phyloP scores from a whole-genome alignment of 1,140 invertebrate genomes.

The Bombus difficillimus region DNA sequence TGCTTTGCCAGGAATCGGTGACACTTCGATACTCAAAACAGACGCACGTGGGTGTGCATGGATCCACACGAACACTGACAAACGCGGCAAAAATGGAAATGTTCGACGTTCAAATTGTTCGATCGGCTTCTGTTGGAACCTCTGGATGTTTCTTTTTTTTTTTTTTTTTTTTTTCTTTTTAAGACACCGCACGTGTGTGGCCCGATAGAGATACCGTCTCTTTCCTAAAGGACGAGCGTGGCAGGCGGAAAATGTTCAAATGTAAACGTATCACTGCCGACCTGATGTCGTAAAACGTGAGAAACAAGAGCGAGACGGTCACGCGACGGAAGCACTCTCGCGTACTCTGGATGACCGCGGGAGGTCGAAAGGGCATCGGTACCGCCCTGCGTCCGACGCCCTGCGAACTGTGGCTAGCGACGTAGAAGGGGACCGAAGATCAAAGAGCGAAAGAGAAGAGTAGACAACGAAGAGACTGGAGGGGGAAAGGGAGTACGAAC shows the following conservation, averaged over 20 bases:
- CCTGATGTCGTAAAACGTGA: slow-evolving; percentile 8
- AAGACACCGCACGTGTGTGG: no score
- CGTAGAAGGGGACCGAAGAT: slow-evolving; percentile 47
- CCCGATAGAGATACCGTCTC: no score
- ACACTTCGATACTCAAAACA: slow-evolving; percentile 37
- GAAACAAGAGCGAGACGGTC: slow-evolving; percentile 23
- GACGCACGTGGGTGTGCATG: slow-evolving; percentile 45
- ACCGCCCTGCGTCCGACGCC: slow-evolving; percentile 71
- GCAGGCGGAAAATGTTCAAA: not conserved
- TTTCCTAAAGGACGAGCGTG: not conserved
- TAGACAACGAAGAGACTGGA: not conserved
- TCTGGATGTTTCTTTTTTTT: not conserved
- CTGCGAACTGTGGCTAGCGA: slow-evolving; percentile 56
- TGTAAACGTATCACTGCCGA: not conserved
- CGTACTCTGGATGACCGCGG: slow-evolving; percentile 58
- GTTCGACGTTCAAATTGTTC: not conserved
- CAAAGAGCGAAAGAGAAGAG: slow-evolving; percentile 14
- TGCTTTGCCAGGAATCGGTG: not conserved
- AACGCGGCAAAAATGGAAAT: slow-evolving; percentile 6
- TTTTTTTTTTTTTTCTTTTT: no score
- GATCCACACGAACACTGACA: not conserved
- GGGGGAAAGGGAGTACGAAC: slow-evolving; percentile 17
- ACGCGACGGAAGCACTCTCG: slow-evolving; percentile 55
- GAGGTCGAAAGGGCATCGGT: slow-evolving; percentile 78
- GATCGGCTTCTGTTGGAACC: not conserved